Percentiles rank a stretch among this genome's conserved stretches.
Evolutionary conservation across 2,888 invertebrate genomes (phyloP).

Genomic region (Dasypolia templi): DNA sequence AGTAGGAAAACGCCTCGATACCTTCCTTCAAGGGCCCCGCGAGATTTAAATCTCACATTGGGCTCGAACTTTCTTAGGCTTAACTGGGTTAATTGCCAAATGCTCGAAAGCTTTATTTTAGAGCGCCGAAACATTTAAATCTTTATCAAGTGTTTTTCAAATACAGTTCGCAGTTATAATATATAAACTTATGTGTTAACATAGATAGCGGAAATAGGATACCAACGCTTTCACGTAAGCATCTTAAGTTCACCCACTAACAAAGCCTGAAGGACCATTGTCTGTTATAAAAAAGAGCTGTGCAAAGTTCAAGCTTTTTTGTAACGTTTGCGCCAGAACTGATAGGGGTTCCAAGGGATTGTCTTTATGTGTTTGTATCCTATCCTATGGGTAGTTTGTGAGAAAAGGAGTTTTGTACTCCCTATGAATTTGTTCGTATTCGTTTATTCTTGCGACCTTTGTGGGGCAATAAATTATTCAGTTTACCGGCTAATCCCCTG

Average conservation of each 20-base stretch:
- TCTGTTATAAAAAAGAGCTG: conserved; percentile 46
- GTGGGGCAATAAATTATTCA: conserved; percentile 54
- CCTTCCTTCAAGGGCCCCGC: conserved; percentile 25
- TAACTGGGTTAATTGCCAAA: conserved; percentile 44
- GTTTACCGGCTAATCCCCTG: conserved; percentile 48
- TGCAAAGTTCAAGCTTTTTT: conserved; percentile 52
- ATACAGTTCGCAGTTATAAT: not conserved
- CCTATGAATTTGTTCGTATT: not conserved
- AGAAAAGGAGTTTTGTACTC: not conserved
- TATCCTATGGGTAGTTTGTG: not conserved
- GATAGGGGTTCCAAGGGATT: conserved; percentile 23
- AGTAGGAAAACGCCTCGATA: conserved; percentile 13
- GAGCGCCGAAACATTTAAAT: not conserved
- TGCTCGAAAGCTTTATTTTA: conserved; percentile 18
- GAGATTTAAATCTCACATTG: conserved; percentile 45
- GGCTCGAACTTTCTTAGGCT: conserved; percentile 38
- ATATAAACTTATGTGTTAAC: not conserved
- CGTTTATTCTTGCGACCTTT: conserved; percentile 37
- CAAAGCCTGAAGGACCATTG: conserved; percentile 58
- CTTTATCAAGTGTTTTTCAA: not conserved
- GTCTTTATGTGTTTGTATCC: not conserved
- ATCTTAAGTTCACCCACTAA: conserved; percentile 41
- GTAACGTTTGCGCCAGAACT: conserved; percentile 31
- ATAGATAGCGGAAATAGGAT: conserved; percentile 29
- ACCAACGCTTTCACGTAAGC: conserved; percentile 33